Evolutionary conservation across 2,797 vertebrate genomes (phyloP).

Genomic region (Hipposideros larvatus): DNA sequence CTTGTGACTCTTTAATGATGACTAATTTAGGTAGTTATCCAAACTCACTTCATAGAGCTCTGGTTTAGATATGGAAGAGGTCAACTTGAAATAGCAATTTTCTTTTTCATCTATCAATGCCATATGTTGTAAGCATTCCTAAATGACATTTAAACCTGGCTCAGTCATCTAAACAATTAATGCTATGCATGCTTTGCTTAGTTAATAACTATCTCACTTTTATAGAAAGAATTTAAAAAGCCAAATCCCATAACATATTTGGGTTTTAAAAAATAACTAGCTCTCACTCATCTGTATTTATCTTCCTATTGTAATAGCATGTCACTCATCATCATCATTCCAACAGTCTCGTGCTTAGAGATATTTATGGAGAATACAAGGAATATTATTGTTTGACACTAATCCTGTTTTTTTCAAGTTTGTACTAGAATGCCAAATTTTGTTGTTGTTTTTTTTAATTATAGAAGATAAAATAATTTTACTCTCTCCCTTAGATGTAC

Average conservation of each 20-base stretch:
- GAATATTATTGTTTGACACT: not conserved
- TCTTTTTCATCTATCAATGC: slow-evolving; percentile 81
- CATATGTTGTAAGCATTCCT: slow-evolving; percentile 65
- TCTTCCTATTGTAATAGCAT: not conserved
- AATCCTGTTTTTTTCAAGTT: not conserved
- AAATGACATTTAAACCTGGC: slow-evolving; percentile 61
- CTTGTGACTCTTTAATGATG: slow-evolving; percentile 72
- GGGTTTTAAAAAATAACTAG: not conserved
- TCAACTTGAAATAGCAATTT: slow-evolving; percentile 76
- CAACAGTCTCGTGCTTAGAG: slow-evolving; percentile 12
- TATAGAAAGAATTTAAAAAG: slow-evolving; percentile 14
- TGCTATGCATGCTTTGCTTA: not conserved
- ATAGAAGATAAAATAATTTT: slow-evolving; percentile 73
- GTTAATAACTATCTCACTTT: not conserved
- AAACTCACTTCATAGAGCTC: slow-evolving; percentile 67
- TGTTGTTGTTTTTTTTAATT: slow-evolving; percentile 27
- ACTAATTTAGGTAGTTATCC: slow-evolving; percentile 72
- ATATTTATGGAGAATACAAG: slow-evolving; percentile 29
- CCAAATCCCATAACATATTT: not conserved
- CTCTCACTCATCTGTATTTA: not conserved
- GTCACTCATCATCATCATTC: slow-evolving; percentile 10
- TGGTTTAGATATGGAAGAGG: slow-evolving; percentile 74
- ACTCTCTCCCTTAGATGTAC: slow-evolving; percentile 42
- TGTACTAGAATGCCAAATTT: not conserved
- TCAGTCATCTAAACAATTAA: slow-evolving; percentile 52